Conservation (phyloP, 2,888 invertebrate species). For the Villa cingulata region DNA sequence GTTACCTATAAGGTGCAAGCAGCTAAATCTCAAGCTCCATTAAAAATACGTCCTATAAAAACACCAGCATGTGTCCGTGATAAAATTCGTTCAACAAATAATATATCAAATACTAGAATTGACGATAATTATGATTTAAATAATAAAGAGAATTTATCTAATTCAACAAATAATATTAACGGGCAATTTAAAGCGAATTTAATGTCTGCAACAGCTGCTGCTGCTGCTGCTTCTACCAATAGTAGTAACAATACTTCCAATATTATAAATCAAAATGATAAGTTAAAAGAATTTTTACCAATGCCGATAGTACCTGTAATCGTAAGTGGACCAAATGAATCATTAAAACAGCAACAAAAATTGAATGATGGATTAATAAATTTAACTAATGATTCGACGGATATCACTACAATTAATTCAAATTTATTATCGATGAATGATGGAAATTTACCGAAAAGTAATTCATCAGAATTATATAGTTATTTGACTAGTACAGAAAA, state of each 20-base stretch:
- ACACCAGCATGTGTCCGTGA: conserved; percentile 43
- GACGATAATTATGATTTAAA: too few relatives aligned
- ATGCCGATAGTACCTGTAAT: conserved; percentile 1
- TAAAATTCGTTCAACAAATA: conserved; percentile 17
- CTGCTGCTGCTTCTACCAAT: too few relatives aligned
- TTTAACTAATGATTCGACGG: neutral
- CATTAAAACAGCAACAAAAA: neutral
- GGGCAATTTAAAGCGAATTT: conserved; percentile 31
- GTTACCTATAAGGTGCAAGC: conserved; percentile 57
- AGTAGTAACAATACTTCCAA: conserved; percentile 10
- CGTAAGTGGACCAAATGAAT: neutral
- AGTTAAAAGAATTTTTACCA: conserved; percentile 4
- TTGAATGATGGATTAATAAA: conserved; percentile 1
- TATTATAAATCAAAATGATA: neutral
- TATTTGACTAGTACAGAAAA: too few relatives aligned
- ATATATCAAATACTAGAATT: too few relatives aligned
- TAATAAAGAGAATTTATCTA: neutral
- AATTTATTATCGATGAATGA: conserved; percentile 13
- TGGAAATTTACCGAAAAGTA: conserved; percentile 15
- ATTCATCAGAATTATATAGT: conserved; percentile 38
- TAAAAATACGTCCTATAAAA: conserved; percentile 51
- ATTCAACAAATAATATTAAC: neutral
- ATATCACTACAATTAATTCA: neutral
- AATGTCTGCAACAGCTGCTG: conserved; percentile 20
- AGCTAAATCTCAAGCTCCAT: conserved; percentile 59